A percentile compares a stretch with the other conserved stretches of the same genome.
Evolutionary conservation across 2,113 vertebrate genomes (phyloP).

Genomic region (Mormyrus lacerda): DNA sequence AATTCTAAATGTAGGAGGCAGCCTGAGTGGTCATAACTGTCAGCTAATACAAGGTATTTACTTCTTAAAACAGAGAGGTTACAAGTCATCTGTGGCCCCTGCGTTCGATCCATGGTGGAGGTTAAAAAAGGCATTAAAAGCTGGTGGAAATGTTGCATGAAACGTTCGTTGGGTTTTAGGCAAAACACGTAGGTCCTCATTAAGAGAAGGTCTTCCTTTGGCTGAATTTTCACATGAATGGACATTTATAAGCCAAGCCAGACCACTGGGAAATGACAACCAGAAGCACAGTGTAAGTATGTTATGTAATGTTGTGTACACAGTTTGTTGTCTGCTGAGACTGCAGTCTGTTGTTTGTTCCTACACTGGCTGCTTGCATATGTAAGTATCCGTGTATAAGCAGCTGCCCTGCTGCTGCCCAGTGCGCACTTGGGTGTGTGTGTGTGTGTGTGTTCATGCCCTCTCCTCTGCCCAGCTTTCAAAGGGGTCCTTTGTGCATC

Average conservation of each 20-base stretch:
- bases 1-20: neutral
- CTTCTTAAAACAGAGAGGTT: neutral
- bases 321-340: neutral
- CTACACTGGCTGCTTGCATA: conserved; percentile 36
- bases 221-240: conserved; percentile 1
- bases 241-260: neutral
- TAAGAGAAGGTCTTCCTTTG: neutral
- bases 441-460: conserved; percentile 53
- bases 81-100: neutral
- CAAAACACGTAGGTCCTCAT: neutral
- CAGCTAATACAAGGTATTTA: neutral
- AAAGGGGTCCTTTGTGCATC: conserved; percentile 64
- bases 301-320: conserved; percentile 11
- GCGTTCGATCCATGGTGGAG: neutral
- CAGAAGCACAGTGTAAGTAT: neutral
- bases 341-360: conserved; percentile 42
- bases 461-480: conserved; percentile 52
- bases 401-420: conserved; percentile 49
- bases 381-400: conserved; percentile 35
- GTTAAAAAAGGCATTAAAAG: neutral
- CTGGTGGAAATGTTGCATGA: neutral
- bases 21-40: neutral
- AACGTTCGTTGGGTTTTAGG: neutral
- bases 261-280: neutral
- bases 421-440: conserved; percentile 42